Evolutionary conservation across 2,888 invertebrate species (phyloP).

Genomic region (Lasioglossum lativentre): DNA sequence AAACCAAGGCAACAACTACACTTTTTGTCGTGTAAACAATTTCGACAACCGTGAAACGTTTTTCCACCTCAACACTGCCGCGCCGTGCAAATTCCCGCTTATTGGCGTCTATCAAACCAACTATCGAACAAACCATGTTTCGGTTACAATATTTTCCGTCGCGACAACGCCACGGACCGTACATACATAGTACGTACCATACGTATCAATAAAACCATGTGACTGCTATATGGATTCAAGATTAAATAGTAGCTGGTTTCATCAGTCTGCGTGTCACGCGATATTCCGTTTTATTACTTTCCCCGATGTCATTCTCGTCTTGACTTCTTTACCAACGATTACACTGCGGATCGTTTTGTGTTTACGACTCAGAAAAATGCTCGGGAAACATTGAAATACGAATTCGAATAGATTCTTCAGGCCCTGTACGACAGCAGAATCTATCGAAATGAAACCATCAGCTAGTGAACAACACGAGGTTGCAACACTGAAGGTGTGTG

Average conservation of each 20-base stretch:
- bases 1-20: background rate
- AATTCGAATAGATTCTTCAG: background rate
- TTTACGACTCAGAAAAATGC: background rate
- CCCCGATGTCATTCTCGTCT: background rate
- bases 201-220: background rate
- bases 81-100: slow-evolving; percentile 11
- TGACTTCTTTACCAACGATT: background rate
- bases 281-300: background rate
- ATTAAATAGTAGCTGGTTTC: background rate
- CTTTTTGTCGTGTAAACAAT: slow-evolving; percentile 1
- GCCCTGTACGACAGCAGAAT: too few species aligned
- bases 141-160: background rate
- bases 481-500: too few species aligned
- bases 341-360: background rate
- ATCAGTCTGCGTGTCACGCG: background rate
- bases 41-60: slow-evolving; percentile 15
- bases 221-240: background rate
- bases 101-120: slow-evolving; percentile 16
- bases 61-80: slow-evolving; percentile 3
- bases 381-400: background rate
- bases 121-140: slow-evolving; percentile 13
- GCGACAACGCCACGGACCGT: background rate
- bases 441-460: too few species aligned
- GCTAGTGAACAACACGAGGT: too few species aligned
- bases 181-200: background rate